Conservation (phyloP, 2,888 invertebrate species). For the Drosophila meridiana region DNA sequence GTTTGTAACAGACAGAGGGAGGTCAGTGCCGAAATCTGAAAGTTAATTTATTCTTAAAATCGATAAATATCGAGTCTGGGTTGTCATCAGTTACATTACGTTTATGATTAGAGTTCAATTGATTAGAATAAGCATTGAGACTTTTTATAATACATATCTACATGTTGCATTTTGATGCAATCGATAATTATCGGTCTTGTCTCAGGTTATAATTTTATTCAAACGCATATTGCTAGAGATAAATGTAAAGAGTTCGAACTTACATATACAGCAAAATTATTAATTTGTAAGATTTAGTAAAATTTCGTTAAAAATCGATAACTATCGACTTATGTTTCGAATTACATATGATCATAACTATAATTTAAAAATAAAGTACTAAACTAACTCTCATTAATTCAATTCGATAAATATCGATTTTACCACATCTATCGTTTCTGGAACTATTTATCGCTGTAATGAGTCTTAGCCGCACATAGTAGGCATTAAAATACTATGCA, state of each 20-base stretch:
- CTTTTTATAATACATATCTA: neutral
- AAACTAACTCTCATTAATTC: neutral
- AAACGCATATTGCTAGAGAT: too few species aligned
- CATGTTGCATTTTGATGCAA: neutral
- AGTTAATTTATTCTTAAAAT: neutral
- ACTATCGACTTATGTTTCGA: too few species aligned
- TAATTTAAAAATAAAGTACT: neutral
- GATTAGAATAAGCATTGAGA: neutral
- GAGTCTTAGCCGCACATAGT: neutral
- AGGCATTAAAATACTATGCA: too few species aligned
- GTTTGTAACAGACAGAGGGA: neutral
- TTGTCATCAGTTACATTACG: neutral
- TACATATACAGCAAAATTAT: too few species aligned
- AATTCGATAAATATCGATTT: slow-evolving; percentile 4
- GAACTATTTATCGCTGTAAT: neutral
- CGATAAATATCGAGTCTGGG: neutral
- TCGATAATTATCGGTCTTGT: neutral
- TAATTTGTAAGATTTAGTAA: too few species aligned
- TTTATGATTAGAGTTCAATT: too few species aligned
- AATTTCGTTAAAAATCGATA: too few species aligned
- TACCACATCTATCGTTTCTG: neutral
- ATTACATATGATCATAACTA: too few species aligned
- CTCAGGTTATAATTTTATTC: neutral
- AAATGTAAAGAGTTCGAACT: too few species aligned
- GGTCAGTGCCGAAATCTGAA: neutral